Evolutionary conservation across 1,140 invertebrate genomes (phyloP).

Genomic region (Palaemon carinicauda): DNA sequence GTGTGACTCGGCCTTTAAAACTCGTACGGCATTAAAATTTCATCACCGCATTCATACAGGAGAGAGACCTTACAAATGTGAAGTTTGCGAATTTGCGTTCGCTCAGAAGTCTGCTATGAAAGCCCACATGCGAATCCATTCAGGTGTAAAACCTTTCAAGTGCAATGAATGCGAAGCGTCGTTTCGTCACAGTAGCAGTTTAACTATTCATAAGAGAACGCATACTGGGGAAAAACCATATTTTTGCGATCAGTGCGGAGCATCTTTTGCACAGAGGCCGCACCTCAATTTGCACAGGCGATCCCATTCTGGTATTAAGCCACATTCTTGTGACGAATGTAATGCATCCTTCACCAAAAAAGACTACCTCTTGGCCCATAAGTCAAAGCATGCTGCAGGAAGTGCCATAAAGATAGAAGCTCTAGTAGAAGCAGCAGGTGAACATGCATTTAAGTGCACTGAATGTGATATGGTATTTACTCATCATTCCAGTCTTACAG

Average conservation of each 20-base stretch:
- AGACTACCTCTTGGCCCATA: conserved; percentile 46
- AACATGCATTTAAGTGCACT: conserved; percentile 30
- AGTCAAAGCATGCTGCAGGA: conserved; percentile 46
- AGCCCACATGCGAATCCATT: conserved; percentile 31
- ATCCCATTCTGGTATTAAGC: conserved; percentile 44
- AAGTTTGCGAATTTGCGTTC: conserved; percentile 38
- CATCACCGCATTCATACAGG: conserved; percentile 38
- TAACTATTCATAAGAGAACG: conserved; percentile 33
- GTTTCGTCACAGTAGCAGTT: conserved; percentile 42
- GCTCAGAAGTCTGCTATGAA: conserved; percentile 44
- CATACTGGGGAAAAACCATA: conserved; percentile 46
- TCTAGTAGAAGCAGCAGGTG: conserved; percentile 32
- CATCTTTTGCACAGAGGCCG: conserved; percentile 30
- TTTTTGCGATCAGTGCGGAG: conserved; percentile 28
- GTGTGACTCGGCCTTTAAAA: conserved; percentile 40
- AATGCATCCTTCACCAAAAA: conserved; percentile 49
- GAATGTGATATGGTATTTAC: conserved; percentile 47
- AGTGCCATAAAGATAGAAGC: conserved; percentile 38
- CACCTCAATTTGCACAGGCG: conserved; percentile 42
- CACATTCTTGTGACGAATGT: conserved; percentile 48
- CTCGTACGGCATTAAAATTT: conserved; percentile 43
- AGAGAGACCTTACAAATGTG: conserved; percentile 47
- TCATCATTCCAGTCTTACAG: conserved; percentile 37
- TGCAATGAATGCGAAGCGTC: conserved; percentile 30
- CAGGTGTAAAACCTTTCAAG: conserved; percentile 41